phyloP scores from a whole-genome alignment of 2,888 invertebrate species.

The Silvanus unidentatus region DNA sequence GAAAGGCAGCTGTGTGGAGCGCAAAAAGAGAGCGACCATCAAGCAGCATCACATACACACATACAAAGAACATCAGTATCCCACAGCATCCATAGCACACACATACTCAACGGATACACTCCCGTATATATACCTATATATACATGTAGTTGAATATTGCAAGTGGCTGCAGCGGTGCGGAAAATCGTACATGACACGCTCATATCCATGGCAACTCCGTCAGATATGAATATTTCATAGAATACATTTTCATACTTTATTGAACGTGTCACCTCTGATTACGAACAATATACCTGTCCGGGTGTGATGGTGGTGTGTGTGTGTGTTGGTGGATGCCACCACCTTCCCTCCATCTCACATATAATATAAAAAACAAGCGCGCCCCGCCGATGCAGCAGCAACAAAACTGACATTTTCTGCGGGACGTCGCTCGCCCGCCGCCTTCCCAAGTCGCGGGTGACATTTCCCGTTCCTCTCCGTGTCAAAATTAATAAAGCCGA shows the following conservation, averaged over 20 bases:
- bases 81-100: background rate
- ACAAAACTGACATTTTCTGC: slow-evolving; percentile 22
- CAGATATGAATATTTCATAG: slow-evolving; percentile 50
- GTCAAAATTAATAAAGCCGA: slow-evolving; percentile 31
- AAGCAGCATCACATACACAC: too few relatives aligned
- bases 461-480: slow-evolving; percentile 9
- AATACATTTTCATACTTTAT: slow-evolving; percentile 51
- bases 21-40: too few relatives aligned
- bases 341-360: slow-evolving; percentile 12
- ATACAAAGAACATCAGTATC: slow-evolving; percentile 14
- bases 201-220: slow-evolving; percentile 46
- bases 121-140: too few relatives aligned
- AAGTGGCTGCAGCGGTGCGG: slow-evolving; percentile 41
- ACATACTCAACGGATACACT: too few relatives aligned
- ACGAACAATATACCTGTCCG: slow-evolving; percentile 47
- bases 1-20: too few relatives aligned
- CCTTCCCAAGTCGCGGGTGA: slow-evolving; percentile 5
- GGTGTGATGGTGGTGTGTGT: slow-evolving; percentile 22
- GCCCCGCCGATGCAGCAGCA: slow-evolving; percentile 9
- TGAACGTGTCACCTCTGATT: slow-evolving; percentile 50
- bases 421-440: slow-evolving; percentile 1
- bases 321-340: slow-evolving; percentile 15
- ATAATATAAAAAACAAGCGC: slow-evolving; percentile 22
- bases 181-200: slow-evolving; percentile 46
- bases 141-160: slow-evolving; percentile 28